Conservation (phyloP, 2,797 vertebrate species). For the Amblyopsis hoosieri region DNA sequence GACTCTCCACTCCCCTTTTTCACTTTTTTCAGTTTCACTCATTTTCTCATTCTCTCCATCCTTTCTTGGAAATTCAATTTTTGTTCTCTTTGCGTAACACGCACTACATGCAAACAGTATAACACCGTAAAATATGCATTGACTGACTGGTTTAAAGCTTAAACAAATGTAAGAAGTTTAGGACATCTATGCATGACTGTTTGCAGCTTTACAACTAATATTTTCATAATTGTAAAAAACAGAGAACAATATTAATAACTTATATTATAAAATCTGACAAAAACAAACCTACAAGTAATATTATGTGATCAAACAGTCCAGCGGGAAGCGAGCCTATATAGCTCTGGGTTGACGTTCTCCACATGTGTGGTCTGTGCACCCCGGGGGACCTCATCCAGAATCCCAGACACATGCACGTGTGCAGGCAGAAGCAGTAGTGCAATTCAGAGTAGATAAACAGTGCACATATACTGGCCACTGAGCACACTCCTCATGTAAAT, state of each 20-base stretch:
- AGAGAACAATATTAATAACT: too few species aligned
- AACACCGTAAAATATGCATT: slow-evolving; percentile 14
- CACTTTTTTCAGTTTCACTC: slow-evolving; percentile 34
- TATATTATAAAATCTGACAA: too few species aligned
- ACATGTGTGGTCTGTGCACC: slow-evolving; percentile 82
- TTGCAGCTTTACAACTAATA: slow-evolving; percentile 2
- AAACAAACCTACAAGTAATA: slow-evolving; percentile 12
- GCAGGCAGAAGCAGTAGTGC: slow-evolving; percentile 77
- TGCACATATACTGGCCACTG: slow-evolving; percentile 66
- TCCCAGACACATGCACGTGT: slow-evolving; percentile 81
- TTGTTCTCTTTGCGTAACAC: slow-evolving; percentile 23
- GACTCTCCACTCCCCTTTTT: slow-evolving; percentile 52
- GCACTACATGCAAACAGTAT: not conserved
- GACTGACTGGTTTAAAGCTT: slow-evolving; percentile 30
- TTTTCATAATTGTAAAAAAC: not conserved
- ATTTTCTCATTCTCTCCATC: slow-evolving; percentile 51
- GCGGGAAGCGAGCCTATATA: slow-evolving; percentile 36
- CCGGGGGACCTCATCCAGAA: slow-evolving; percentile 79
- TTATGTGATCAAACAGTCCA: slow-evolving; percentile 1
- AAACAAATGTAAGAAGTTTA: not conserved
- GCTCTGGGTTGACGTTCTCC: slow-evolving; percentile 72
- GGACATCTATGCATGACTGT: slow-evolving; percentile 13
- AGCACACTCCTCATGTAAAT: slow-evolving; percentile 68
- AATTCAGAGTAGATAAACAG: slow-evolving; percentile 77
- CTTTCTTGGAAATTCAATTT: not conserved